These are phyloP conservation scores for Drosophila suboccidentalis DNA, from an alignment of 2,888 invertebrate genomes.

Conservation along the genomic window DNA sequence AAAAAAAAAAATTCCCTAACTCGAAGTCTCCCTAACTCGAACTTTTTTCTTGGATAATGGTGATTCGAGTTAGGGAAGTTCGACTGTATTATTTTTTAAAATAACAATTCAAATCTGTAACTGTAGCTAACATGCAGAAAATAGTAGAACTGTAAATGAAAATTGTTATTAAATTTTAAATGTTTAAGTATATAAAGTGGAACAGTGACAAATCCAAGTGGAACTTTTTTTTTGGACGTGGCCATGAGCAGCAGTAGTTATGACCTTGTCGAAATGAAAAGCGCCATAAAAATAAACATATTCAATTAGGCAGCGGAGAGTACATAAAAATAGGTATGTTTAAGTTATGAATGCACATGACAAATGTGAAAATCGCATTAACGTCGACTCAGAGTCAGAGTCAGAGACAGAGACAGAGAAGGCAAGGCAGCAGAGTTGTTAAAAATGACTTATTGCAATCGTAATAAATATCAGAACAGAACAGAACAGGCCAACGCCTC, in stretches of 20 bases:
- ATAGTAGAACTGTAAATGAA: neutral
- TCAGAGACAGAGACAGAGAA: constrained; percentile 20
- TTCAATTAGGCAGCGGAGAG: constrained; percentile 62
- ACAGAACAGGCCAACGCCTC: constrained; percentile 53
- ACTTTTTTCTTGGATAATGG: no score
- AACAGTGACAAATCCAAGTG: neutral
- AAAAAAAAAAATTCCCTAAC: no score
- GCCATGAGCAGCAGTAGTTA: constrained; percentile 23
- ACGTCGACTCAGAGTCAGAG: constrained; percentile 31
- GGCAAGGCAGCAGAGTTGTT: constrained; percentile 38
- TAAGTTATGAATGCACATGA: constrained; percentile 57
- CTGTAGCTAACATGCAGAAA: neutral
- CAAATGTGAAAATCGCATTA: constrained; percentile 57
- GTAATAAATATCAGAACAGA: constrained; percentile 15
- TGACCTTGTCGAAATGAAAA: constrained; percentile 44
- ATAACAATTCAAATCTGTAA: neutral
- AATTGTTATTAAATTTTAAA: neutral
- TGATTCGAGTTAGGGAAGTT: no score
- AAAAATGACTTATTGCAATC: constrained; percentile 56
- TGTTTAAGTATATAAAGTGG: neutral
- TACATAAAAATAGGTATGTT: constrained; percentile 63
- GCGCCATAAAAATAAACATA: constrained; percentile 61
- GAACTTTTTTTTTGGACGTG: constrained; percentile 2
- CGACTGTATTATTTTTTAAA: neutral
- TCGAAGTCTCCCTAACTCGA: no score